These are phyloP conservation scores for Chaenogobius annularis DNA, from an alignment of 2,113 vertebrate species.

Conservation along the genomic window DNA sequence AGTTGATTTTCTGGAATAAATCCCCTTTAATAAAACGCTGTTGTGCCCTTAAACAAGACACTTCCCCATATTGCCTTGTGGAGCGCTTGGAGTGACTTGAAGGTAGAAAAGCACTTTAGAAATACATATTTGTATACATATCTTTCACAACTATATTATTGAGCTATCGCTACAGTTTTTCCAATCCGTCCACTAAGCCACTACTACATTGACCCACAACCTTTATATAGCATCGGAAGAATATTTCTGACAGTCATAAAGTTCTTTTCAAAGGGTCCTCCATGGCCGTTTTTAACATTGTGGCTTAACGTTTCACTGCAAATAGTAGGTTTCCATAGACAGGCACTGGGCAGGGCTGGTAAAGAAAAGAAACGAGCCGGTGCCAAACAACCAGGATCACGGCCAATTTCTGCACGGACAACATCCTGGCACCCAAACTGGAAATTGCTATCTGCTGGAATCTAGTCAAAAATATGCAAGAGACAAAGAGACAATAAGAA, in stretches of 20 bases:
- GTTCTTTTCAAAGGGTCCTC: conserved; percentile 12
- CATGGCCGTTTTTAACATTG: conserved; percentile 11
- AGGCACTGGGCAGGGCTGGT: conserved; percentile 3
- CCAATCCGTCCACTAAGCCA: background rate
- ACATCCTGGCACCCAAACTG: conserved; percentile 28
- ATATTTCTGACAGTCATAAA: conserved; percentile 13
- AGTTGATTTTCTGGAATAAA: too few species aligned
- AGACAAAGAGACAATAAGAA: background rate
- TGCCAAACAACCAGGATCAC: conserved; percentile 15
- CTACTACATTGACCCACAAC: background rate
- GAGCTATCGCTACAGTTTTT: background rate
- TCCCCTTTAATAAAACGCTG: too few species aligned
- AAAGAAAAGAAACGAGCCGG: background rate
- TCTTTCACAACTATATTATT: background rate
- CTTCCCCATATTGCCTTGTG: too few species aligned
- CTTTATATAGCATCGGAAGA: conserved; percentile 2
- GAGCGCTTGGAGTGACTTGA: too few species aligned
- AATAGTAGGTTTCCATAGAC: conserved; percentile 26
- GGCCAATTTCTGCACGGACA: conserved; percentile 13
- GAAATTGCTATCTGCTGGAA: conserved; percentile 20
- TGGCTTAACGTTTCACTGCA: conserved; percentile 14
- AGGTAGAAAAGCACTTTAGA: too few species aligned
- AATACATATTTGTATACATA: background rate
- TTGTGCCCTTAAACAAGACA: too few species aligned
- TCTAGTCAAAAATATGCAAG: conserved; percentile 15